Base-by-base conservation (phyloP, 2,888 invertebrate genomes). In the Brassicogethes aeneus region DNA sequence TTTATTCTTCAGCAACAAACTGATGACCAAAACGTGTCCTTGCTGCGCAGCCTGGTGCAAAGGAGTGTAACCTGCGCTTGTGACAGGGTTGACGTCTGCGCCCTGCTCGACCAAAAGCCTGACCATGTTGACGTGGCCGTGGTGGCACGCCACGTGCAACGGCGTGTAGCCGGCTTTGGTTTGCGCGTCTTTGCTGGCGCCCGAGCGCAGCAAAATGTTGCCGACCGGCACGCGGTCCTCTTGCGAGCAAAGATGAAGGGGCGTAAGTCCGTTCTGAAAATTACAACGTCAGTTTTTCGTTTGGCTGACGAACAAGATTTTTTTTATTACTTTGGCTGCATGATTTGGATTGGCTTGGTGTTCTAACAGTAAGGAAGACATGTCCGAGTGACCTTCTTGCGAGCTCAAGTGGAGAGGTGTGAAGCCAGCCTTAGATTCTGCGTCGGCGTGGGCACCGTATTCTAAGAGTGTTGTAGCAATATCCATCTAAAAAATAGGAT, bases 11-110 rank as follows among this genome's bases (percentile, higher is more conserved):
- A 99, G 73, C 31, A 99, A 75, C 38, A 95, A 74, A 59, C 87
- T 90, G 39, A 96, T 92, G 50, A 97, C 90, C 56, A 93, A 79
- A 1, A 94, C 91, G 69, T 99, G 97, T 14, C 57, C 57, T 69
- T 99, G 97, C 62, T 97, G 97, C 0, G 97, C 94, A 1, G 97
- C 97, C 65, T 97, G 96, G 72, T 99, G 97, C 10, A 99, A 74
- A 0, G 97, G 92, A 0, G 97, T 96, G 67, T 94, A 94, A 35
- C 89, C 89, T 42, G 84, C 79, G 5, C 77, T 75, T 1, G 88
- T 88, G 33, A 73, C 75, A 2, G 84, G 81, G 49, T 88, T 82
- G 37, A 96, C 89, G 55, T 88, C 84, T 1, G 95, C 95, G 41
- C 85, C 84, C 45, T 91, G 86, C 48, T 90, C 89, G 35, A 97